Base-by-base conservation (phyloP, 2,888 invertebrate genomes). In the Diplolepis rosae region DNA sequence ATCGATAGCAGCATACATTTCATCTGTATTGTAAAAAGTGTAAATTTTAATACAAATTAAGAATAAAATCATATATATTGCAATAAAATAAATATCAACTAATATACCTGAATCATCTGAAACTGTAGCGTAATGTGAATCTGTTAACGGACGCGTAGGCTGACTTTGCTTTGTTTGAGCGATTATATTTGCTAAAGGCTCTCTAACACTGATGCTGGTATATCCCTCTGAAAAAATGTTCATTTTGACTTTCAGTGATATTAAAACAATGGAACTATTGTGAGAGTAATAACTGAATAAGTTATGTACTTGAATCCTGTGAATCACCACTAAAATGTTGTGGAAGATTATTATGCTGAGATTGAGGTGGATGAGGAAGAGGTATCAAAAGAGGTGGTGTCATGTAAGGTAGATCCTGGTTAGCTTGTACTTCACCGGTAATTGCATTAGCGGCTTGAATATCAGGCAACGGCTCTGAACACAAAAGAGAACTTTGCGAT, bases 1-100 rank as follows among this genome's bases (percentile, higher is more conserved):
- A 80, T 95, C 95, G 73, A 96, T 96, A 2, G 96, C 96, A 1
- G 96, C 96, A 87, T 96, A 96, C 91, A 96, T 95, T 89, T 96
- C 96, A 87, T 96, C 96, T 95, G n/a, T n/a, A n/a, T n/a, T n/a
- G n/a, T n/a, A n/a, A 81, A 0, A 24, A 52, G 9, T 32, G 11
- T 11, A 42, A 15, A 11, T 13, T 4, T 56, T 15, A 11, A 32
- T 32, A 32, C 11, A 54, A 65, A 27, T 42, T 66, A 2, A 50
- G 32, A 30, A 56, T 30, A 54, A 18, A 39, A 56, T 28, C n/a
- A 67, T 15, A 65, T n/a, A n/a, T n/a, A 65, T 65, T 39, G 24
- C 5, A 30, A 50, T 51, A 15, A 11, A 69, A 61, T 27, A 54
- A 66, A 66, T 15, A 18, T 30, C 32, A 7, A 4, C 13, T 22